phyloP scores from a whole-genome alignment of 1,140 invertebrate genomes.

The Himalopsyche phryganea region DNA sequence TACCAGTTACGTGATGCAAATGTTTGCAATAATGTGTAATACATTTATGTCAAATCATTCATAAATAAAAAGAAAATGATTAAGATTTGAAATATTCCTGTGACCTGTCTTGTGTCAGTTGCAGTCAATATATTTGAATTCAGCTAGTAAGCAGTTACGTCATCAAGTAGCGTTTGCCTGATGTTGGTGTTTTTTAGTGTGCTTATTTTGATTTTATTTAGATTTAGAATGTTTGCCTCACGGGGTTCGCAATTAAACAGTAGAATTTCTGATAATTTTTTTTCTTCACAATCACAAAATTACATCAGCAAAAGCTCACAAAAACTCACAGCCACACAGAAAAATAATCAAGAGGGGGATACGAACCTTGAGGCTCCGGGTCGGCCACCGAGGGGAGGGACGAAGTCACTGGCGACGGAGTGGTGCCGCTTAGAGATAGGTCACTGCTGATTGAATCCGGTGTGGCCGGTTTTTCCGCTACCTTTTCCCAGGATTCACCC shows the following conservation, averaged over 20 bases:
- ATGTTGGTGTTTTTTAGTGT: no score
- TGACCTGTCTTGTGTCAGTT: no score
- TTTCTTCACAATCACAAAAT: slow-evolving; percentile 16
- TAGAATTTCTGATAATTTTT: not conserved
- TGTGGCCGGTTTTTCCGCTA: slow-evolving; percentile 9
- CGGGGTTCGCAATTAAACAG: slow-evolving; percentile 1
- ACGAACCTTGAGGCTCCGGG: slow-evolving; percentile 15
- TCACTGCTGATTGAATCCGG: slow-evolving; percentile 9
- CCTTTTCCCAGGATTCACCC: slow-evolving; percentile 29
- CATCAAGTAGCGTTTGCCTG: no score
- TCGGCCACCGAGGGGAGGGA: not conserved
- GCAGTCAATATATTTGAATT: no score
- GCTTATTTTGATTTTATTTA: no score
- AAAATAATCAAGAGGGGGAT: slow-evolving; percentile 1
- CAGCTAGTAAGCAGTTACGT: no score
- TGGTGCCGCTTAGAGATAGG: not conserved
- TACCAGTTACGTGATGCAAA: no score
- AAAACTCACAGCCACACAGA: slow-evolving; percentile 15
- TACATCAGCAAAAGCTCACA: slow-evolving; percentile 24
- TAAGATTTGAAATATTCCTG: no score
- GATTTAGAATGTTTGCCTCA: slow-evolving; percentile 8
- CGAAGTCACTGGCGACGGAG: not conserved
- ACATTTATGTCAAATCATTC: no score
- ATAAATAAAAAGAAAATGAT: no score
- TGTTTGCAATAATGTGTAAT: no score